Conservation (phyloP, 2,888 invertebrate genomes). For the Smittia aterrima region DNA sequence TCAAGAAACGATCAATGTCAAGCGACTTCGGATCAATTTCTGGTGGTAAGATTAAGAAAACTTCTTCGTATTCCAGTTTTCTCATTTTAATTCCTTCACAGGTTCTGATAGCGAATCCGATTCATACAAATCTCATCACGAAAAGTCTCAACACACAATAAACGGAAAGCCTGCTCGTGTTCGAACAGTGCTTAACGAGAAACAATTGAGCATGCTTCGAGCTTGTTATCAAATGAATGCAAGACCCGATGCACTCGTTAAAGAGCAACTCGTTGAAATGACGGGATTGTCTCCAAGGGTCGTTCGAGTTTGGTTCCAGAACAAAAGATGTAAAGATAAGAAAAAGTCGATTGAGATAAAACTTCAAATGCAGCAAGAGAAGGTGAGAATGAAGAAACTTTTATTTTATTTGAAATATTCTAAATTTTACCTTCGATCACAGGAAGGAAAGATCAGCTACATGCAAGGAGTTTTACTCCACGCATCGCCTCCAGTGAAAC, state of each 20-base stretch:
- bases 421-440: constrained; percentile 67
- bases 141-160: constrained; percentile 52
- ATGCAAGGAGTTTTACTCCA: constrained; percentile 98
- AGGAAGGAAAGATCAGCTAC: constrained; percentile 61
- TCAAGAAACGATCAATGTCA: constrained; percentile 57
- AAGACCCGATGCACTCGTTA: constrained; percentile 97
- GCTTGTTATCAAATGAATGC: constrained; percentile 98
- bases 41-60: constrained; percentile 59
- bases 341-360: constrained; percentile 96
- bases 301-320: constrained; percentile 99
- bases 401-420: constrained; percentile 58
- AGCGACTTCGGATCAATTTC: constrained; percentile 82
- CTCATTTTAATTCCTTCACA: constrained; percentile 50
- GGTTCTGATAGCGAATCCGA: constrained; percentile 91
- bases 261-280: constrained; percentile 99
- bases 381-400: constrained; percentile 62
- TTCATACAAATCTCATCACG: constrained; percentile 74
- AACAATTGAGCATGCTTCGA: constrained; percentile 94
- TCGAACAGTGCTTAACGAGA: constrained; percentile 97
- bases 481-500: constrained; percentile 88
- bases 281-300: constrained; percentile 95
- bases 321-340: constrained; percentile 96
- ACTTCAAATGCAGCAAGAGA: constrained; percentile 96
- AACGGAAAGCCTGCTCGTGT: constrained; percentile 92
- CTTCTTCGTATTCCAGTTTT: too few relatives aligned